Base-by-base conservation (phyloP, 2,888 invertebrate genomes). In the Falcaria lacertinaria region DNA sequence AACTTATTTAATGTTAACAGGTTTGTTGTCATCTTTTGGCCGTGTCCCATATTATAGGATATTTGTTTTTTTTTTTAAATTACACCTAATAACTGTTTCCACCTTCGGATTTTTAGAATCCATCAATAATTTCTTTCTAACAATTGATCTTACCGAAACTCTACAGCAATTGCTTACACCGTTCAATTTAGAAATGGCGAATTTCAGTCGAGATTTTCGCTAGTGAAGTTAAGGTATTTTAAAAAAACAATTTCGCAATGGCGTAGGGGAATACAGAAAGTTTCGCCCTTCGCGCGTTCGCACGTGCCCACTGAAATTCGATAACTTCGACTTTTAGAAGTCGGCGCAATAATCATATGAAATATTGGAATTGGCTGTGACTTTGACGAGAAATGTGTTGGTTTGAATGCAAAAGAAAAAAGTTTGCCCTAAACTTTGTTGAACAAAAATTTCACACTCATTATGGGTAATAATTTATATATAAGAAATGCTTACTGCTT, bases 121-220 rank as follows among this genome's bases (percentile, higher is more conserved):
- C 22, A 28, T 8, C 28, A 28, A 28, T 8, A 28, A 28, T 11
- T 8, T 8, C 5, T 28, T 28, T 11, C 7, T 3, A 11, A 28
- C 28, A 28, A 28, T 28, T 28, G 7, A 28, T 28, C 11, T 28
- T 11, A 3, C 11, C 11, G 28, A 8, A 28, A 28, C 28, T 28
- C 28, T 11, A 28, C 28, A 28, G 2, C 3, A 28, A 11, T 11
- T 28, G 7, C 28, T 28, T 8, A 28, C 11, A 37, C 22, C 17
- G 37, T 14, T 37, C 56, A 64, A 69, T 69, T 67, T 69, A 66
- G 63, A 67, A 67, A 60, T 60, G 58, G 63, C 22, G 53, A 57
- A 58, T 54, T 64, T 64, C 49, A 51, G 55, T 57, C 44, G 45
- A 40, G 42, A 43, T 44, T 43, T 45, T 40, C 2, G 25, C 25